Conservation (phyloP, 1,140 invertebrate species). For the Saxidomus purpurata region DNA sequence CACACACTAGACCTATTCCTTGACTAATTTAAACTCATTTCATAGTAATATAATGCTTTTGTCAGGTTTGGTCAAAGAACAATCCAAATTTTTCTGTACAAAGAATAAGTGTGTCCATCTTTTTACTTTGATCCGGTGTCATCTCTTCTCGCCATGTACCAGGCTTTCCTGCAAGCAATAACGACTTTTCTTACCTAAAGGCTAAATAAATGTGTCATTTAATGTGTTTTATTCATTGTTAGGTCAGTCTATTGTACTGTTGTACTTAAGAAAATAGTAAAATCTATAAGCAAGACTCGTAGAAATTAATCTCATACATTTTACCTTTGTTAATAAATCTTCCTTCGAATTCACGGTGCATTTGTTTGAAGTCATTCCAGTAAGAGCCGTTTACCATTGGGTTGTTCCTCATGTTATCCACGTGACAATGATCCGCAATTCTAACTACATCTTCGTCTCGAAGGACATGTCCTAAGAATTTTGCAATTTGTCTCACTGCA, state of each 20-base stretch:
- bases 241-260: too few species aligned
- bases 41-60: too few species aligned
- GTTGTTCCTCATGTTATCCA: slow-evolving; percentile 39
- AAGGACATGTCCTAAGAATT: slow-evolving; percentile 24
- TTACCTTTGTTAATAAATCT: slow-evolving; percentile 38
- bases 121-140: background rate
- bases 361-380: background rate
- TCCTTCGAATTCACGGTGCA: background rate
- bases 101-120: background rate
- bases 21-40: too few species aligned
- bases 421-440: slow-evolving; percentile 30
- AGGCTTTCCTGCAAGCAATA: background rate
- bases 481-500: background rate
- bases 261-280: too few species aligned
- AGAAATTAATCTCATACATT: too few species aligned
- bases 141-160: slow-evolving; percentile 21
- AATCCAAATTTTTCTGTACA: background rate
- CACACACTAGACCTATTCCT: too few species aligned
- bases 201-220: too few species aligned
- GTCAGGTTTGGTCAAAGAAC: background rate
- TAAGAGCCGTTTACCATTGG: slow-evolving; percentile 24
- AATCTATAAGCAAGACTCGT: too few species aligned
- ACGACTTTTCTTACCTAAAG: background rate
- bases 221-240: too few species aligned
- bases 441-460: background rate